Percentiles rank a stretch among this genome's conserved stretches.
phyloP scores from a whole-genome alignment of 64 coral and sea anemone genomes.

The Montipora sp. region DNA sequence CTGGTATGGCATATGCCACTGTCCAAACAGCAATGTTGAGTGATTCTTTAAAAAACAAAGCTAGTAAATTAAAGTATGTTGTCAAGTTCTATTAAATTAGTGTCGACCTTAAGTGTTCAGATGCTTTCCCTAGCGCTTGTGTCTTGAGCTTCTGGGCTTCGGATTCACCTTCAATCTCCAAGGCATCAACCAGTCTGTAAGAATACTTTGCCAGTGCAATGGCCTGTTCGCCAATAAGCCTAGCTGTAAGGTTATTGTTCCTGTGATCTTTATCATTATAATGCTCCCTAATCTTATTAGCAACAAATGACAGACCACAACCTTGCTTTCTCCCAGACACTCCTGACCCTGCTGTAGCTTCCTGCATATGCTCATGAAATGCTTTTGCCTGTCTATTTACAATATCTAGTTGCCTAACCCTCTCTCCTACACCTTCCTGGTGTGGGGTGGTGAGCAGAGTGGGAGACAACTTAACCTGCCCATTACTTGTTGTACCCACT shows the following conservation, averaged over 20 bases:
- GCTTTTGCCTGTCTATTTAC: constrained; percentile 19
- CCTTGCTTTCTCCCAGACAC: background rate
- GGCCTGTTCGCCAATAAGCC: constrained; percentile 47
- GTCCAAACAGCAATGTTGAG: no score
- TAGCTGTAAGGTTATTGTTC: constrained; percentile 30
- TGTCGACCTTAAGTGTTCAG: constrained; percentile 52
- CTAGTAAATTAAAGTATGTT: background rate
- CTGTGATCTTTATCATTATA: constrained; percentile 60
- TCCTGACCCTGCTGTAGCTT: background rate
- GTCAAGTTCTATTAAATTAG: constrained; percentile 16
- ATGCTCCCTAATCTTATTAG: constrained; percentile 55
- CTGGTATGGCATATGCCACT: no score
- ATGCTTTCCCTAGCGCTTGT: constrained; percentile 21
- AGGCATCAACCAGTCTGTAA: constrained; percentile 42
- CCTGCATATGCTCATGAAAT: constrained; percentile 28
- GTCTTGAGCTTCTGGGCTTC: constrained; percentile 34
- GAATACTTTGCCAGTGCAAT: constrained; percentile 39
- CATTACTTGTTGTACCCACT: background rate
- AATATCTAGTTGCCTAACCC: background rate
- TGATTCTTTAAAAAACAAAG: no score
- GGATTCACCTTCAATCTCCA: constrained; percentile 37
- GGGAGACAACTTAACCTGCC: background rate
- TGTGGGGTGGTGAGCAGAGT: background rate
- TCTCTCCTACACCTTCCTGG: background rate
- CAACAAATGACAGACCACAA: constrained; percentile 74